These are phyloP conservation scores for Oreochromis tanganicae DNA, from an alignment of 2,113 vertebrate species.

Conservation along the genomic window DNA sequence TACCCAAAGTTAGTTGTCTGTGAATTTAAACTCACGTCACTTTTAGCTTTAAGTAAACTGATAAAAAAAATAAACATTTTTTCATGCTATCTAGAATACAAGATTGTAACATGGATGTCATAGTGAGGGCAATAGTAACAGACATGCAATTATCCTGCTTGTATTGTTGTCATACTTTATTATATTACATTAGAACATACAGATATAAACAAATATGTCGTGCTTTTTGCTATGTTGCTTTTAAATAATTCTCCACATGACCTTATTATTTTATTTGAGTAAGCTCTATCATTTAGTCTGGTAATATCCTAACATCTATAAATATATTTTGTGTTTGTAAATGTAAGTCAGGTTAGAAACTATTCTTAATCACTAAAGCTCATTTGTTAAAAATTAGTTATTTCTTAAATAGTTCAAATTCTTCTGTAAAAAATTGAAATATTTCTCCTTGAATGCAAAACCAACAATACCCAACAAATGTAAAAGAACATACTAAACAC, in stretches of 20 bases:
- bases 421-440: background rate
- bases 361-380: background rate
- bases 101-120: background rate
- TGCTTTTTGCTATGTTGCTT: background rate
- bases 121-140: background rate
- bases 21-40: background rate
- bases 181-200: background rate
- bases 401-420: background rate
- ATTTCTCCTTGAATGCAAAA: background rate
- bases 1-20: background rate
- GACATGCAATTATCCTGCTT: background rate
- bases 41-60: background rate
- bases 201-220: background rate
- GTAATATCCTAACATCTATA: background rate
- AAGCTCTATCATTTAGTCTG: background rate
- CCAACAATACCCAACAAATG: background rate
- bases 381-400: background rate
- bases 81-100: background rate
- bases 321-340: background rate
- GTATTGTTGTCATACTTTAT: background rate
- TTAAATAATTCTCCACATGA: background rate
- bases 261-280: background rate
- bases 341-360: background rate
- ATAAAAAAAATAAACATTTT: fast-evolving
- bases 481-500: background rate